Conservation (phyloP, 1,140 invertebrate genomes). For the Oreohelix idahoensis region DNA sequence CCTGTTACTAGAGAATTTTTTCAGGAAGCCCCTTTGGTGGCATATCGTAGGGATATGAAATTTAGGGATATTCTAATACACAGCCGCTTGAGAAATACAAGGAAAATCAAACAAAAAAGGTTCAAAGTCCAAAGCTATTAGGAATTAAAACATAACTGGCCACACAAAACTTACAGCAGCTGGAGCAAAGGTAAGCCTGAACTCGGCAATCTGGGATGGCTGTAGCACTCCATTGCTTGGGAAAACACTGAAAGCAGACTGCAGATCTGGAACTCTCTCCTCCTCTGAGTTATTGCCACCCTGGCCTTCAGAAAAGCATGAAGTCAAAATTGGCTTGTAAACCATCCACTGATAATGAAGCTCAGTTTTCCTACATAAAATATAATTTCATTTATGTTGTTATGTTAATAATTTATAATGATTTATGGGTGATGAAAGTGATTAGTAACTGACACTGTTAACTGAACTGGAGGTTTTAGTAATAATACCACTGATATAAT, state of each 20-base stretch:
- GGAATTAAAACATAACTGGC: too few relatives aligned
- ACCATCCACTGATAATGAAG: slow-evolving; percentile 71
- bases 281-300: slow-evolving; percentile 9
- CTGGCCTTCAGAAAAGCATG: slow-evolving; percentile 33
- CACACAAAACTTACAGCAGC: slow-evolving; percentile 56
- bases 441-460: too few relatives aligned
- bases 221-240: slow-evolving; percentile 62
- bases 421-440: too few relatives aligned
- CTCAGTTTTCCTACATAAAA: slow-evolving; percentile 62
- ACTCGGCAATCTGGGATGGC: slow-evolving; percentile 56
- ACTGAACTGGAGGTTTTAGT: too few relatives aligned
- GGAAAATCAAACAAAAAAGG: too few relatives aligned
- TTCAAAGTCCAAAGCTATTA: too few relatives aligned
- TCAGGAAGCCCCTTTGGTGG: too few relatives aligned
- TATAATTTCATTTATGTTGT: background rate
- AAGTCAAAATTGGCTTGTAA: slow-evolving; percentile 67
- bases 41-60: too few relatives aligned
- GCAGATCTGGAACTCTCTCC: slow-evolving; percentile 63
- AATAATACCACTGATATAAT: too few relatives aligned
- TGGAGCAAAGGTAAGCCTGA: slow-evolving; percentile 70
- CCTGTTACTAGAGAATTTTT: too few relatives aligned
- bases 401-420: background rate
- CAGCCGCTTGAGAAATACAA: too few relatives aligned
- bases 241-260: slow-evolving; percentile 68
- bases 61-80: too few relatives aligned